Base-by-base conservation (phyloP, 2,113 vertebrate genomes). In the Equus quagga region DNA sequence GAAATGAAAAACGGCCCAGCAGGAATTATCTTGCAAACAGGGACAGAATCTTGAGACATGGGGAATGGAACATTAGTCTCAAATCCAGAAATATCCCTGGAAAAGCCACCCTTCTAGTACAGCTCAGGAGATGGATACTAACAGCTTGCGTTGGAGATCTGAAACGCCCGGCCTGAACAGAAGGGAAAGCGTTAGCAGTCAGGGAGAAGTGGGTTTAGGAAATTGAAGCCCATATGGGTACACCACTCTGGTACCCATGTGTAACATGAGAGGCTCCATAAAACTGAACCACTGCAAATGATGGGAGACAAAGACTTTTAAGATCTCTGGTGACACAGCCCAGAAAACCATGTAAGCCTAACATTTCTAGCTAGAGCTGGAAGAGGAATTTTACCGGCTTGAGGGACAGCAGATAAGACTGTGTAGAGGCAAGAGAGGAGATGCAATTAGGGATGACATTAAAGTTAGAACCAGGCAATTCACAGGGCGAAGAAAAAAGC, bases 21-120 rank as follows among this genome's bases (percentile, higher is more conserved):
- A 96, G 54, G 36, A 95, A 90, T 78, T 70, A 84, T 33, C 18
- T 26, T 81, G 60, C 36, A 64, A 86, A 84, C 7, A 91, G 23
- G 13, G 88, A 92, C 12, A 82, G 31, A 28, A 44, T 86, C 85
- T 88, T 85, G 76, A 93, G n/a, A 94, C 6, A 7, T 2, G 14
- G 28, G 73, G 17, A 92, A 76, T 17, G 75, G 87, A 84, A 76
- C 51, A 76, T 97, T 90, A 91, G 75, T 72, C 81, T 96, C 11
- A 3, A 90, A 62, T 54, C 28, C 36, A 91, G 76, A 94, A 94
- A 58, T 6, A 79, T 95, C 83, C 83, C 80, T 23, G 11, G 89
- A 96, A 73, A 97, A 87, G 86, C 51, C 21, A 1, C 8, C 49
- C 23, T 51, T 85, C n/a, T 12, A 72, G 87, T 33, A 81, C 3